Conservation (phyloP, 1,140 invertebrate species). For the Pentalonia nigronervosa region DNA sequence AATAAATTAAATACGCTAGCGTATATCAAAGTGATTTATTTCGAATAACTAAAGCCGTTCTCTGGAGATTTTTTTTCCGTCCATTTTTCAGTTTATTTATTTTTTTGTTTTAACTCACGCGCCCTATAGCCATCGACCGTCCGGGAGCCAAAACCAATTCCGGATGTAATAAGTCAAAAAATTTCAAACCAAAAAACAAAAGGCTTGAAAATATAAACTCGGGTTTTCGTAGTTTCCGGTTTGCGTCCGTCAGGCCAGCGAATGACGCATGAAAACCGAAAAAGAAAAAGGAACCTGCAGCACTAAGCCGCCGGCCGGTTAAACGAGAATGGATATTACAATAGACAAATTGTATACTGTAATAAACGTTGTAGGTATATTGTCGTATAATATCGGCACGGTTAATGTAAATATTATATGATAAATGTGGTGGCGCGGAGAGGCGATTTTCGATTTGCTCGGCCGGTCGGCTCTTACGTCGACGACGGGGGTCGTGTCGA, state of each 20-base stretch:
- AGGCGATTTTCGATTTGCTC: constrained; percentile 15
- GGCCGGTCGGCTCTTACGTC: neutral
- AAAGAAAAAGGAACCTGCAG: neutral
- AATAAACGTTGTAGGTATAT: too few relatives aligned
- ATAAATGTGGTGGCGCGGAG: neutral
- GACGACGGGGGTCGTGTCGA: neutral
- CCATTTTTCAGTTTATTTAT: constrained; percentile 13
- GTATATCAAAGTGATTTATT: constrained; percentile 57
- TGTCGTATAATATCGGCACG: too few relatives aligned
- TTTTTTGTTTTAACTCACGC: neutral
- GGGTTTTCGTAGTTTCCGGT: neutral
- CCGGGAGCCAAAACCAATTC: constrained; percentile 15
- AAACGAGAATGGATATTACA: too few relatives aligned
- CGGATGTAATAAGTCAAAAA: constrained; percentile 41
- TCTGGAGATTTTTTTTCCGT: constrained; percentile 39
- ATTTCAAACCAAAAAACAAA: constrained; percentile 4
- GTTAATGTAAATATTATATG: neutral
- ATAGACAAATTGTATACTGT: too few relatives aligned
- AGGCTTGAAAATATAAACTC: neutral
- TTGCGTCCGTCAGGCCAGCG: neutral
- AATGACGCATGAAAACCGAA: neutral
- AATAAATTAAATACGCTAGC: constrained; percentile 57
- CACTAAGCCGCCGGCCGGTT: too few relatives aligned
- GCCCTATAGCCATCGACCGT: neutral
- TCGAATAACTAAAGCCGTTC: constrained; percentile 53